Percentiles rank a stretch among this genome's conserved stretches.
Evolutionary conservation across 2,888 invertebrate species (phyloP).

Genomic region (Pardosa pseudoannulata): DNA sequence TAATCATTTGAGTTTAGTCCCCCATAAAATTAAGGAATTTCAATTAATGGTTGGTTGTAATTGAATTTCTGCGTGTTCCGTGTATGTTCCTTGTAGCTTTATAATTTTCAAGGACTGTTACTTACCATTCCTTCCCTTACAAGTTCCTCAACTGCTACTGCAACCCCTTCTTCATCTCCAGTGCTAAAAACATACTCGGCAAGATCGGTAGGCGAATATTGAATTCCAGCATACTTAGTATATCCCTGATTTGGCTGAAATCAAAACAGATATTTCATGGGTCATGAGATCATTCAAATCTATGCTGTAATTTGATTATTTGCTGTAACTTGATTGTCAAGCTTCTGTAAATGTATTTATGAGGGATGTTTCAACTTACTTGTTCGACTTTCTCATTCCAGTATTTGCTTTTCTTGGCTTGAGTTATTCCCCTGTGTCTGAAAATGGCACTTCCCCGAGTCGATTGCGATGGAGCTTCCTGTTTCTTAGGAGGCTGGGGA

Average conservation of each 20-base stretch:
- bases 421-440: conserved; percentile 56
- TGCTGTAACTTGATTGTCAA: too few species aligned
- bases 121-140: conserved; percentile 86
- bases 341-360: too few species aligned
- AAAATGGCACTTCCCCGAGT: conserved; percentile 62
- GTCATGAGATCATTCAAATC: too few species aligned
- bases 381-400: conserved; percentile 9
- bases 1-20: too few species aligned
- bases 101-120: too few species aligned
- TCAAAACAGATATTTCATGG: neutral
- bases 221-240: conserved; percentile 71
- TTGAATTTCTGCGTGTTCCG: too few species aligned
- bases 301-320: too few species aligned
- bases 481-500: neutral
- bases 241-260: conserved; percentile 37
- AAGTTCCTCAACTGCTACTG: conserved; percentile 86
- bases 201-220: conserved; percentile 87
- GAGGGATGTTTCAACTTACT: neutral
- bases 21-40: too few species aligned
- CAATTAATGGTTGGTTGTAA: too few species aligned
- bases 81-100: too few species aligned
- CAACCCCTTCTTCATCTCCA: conserved; percentile 87
- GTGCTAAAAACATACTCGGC: conserved; percentile 90
- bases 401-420: conserved; percentile 58
- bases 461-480: neutral